These are phyloP conservation scores for Melipona beecheii DNA, from an alignment of 2,888 invertebrate genomes.

Conservation along the genomic window DNA sequence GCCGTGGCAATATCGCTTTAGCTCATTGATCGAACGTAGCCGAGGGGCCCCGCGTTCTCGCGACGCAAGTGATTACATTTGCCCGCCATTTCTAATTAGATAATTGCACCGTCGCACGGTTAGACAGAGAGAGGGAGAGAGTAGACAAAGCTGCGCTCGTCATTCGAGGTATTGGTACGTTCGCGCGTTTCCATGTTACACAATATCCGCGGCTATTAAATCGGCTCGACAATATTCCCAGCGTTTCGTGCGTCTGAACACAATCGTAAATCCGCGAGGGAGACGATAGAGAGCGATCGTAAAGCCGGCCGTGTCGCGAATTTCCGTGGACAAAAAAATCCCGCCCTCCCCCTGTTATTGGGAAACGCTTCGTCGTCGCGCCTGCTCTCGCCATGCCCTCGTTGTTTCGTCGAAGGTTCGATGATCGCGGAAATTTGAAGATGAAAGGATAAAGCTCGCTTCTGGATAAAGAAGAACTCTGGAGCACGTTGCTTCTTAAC, in stretches of 20 bases:
- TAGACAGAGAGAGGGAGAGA: no score
- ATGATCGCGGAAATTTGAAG: background rate
- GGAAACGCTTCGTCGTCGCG: conserved; percentile 12
- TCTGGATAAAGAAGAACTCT: background rate
- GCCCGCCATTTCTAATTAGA: conserved; percentile 35
- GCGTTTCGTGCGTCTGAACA: conserved; percentile 12
- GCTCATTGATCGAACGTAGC: conserved; percentile 25
- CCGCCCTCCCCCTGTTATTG: conserved; percentile 9
- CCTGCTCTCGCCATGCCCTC: background rate
- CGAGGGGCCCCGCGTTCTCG: background rate
- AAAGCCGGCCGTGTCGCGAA: conserved; percentile 24
- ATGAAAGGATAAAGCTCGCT: background rate
- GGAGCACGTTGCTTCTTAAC: background rate
- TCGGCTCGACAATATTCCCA: background rate
- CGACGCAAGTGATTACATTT: conserved; percentile 29
- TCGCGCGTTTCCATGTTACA: background rate
- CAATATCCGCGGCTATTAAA: background rate
- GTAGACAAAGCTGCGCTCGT: background rate
- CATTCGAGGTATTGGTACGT: background rate
- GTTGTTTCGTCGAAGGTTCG: background rate
- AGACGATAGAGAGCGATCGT: conserved; percentile 18
- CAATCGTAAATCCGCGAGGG: conserved; percentile 40
- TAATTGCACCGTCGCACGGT: conserved; percentile 16
- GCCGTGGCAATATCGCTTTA: conserved; percentile 29
- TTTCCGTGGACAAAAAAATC: conserved; percentile 18